These are phyloP conservation scores for Nannospalax galili DNA, from an alignment of 2,113 vertebrate genomes.

Conservation along the genomic window DNA sequence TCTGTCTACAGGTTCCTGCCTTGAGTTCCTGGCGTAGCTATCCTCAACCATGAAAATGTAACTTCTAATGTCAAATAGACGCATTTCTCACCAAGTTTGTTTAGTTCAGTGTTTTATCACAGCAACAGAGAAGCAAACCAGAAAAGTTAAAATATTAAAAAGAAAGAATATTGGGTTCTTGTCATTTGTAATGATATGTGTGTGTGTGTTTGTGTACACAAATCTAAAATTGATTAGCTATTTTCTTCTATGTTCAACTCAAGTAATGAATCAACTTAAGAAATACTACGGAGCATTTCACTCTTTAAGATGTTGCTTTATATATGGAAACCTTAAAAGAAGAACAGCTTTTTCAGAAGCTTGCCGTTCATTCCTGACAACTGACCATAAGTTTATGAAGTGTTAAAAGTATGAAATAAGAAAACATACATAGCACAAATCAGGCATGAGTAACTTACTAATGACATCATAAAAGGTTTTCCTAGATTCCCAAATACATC, in stretches of 20 bases:
- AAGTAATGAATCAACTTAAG: conserved; percentile 19
- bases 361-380: background rate
- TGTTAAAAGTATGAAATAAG: background rate
- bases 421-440: background rate
- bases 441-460: background rate
- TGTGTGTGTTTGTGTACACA: background rate
- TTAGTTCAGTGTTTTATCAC: background rate
- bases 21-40: no score
- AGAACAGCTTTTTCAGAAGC: background rate
- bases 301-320: background rate
- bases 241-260: background rate
- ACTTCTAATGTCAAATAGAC: no score
- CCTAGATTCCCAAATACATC: background rate
- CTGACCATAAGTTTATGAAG: background rate
- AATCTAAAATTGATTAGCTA: background rate
- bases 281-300: background rate
- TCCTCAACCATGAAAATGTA: no score
- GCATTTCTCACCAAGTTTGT: no score
- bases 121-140: background rate
- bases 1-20: no score
- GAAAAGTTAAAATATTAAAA: background rate
- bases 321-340: background rate
- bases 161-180: background rate
- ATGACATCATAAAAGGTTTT: background rate
- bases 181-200: background rate